phyloP scores from a whole-genome alignment of 2,888 invertebrate species.

The Bembecia ichneumoniformis region DNA sequence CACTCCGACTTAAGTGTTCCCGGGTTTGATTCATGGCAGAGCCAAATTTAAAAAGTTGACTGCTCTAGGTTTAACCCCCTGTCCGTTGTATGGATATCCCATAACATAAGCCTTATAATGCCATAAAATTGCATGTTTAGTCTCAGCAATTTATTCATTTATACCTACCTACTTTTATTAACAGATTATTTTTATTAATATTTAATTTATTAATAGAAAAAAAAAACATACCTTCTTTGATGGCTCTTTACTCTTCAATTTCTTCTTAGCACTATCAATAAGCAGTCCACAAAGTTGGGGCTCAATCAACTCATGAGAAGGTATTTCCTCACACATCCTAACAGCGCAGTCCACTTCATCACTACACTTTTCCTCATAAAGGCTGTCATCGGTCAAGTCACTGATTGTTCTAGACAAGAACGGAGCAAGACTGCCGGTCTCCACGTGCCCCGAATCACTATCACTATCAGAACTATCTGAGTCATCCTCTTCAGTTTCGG shows the following conservation, averaged over 20 bases:
- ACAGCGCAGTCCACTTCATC: conserved; percentile 51
- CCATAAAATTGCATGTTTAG: too few relatives aligned
- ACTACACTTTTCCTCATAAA: conserved; percentile 34
- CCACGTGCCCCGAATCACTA: conserved; percentile 33
- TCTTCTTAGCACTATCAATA: conserved; percentile 34
- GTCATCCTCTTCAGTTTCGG: conserved; percentile 18
- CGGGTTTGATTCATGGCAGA: too few relatives aligned
- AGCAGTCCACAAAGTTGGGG: conserved; percentile 29
- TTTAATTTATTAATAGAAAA: too few relatives aligned
- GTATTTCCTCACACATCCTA: conserved; percentile 13
- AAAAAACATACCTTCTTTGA: conserved; percentile 40
- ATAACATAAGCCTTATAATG: too few relatives aligned
- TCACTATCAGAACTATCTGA: conserved; percentile 16
- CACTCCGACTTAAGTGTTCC: too few relatives aligned
- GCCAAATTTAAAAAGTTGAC: too few relatives aligned
- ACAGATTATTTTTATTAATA: too few relatives aligned
- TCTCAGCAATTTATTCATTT: too few relatives aligned
- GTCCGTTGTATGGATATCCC: too few relatives aligned
- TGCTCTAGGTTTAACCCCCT: too few relatives aligned
- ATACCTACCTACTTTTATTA: too few relatives aligned
- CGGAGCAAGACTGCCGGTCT: conserved; percentile 21
- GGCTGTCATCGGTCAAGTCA: conserved; percentile 50
- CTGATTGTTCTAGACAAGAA: conserved; percentile 43
- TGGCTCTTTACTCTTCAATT: conserved; percentile 28
- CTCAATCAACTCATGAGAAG: conserved; percentile 7